A percentile compares a stretch with the other conserved stretches of the same genome.
phyloP scores from a whole-genome alignment of 2,888 invertebrate species.

The Cantharis rustica region DNA sequence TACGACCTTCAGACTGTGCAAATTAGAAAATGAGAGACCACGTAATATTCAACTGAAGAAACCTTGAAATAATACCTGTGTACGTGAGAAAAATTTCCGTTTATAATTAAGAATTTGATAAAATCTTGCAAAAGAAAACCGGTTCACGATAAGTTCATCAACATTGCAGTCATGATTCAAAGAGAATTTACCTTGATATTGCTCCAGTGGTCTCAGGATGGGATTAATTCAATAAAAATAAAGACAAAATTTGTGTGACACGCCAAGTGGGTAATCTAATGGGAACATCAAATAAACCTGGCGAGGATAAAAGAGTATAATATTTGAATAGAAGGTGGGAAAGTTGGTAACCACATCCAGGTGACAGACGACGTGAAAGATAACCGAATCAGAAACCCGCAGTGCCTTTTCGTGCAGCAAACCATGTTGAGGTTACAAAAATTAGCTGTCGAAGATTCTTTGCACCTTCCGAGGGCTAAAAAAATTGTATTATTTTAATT shows the following conservation, averaged over 20 bases:
- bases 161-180: not conserved
- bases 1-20: not conserved
- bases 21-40: not conserved
- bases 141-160: slow-evolving; percentile 6
- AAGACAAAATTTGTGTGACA: not conserved
- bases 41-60: slow-evolving; percentile 4
- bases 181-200: slow-evolving; percentile 7
- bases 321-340: slow-evolving; percentile 19
- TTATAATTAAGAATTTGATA: slow-evolving; percentile 8
- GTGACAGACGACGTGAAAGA: slow-evolving; percentile 21
- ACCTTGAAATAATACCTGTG: slow-evolving; percentile 2
- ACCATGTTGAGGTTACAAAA: not conserved
- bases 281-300: not conserved
- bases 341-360: slow-evolving; percentile 24
- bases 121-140: slow-evolving; percentile 8
- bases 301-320: slow-evolving; percentile 8
- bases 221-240: not conserved
- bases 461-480: not conserved
- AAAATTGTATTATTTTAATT: not conserved
- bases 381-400: slow-evolving; percentile 22
- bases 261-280: not conserved
- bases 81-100: slow-evolving; percentile 9
- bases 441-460: not conserved
- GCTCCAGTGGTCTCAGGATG: slow-evolving; percentile 5
- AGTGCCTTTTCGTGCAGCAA: slow-evolving; percentile 6